Evolutionary conservation across 2,888 invertebrate species (phyloP), one percentile per base, ranked within the genome.

Genomic region (Drosophila nr. fundita): DNA sequence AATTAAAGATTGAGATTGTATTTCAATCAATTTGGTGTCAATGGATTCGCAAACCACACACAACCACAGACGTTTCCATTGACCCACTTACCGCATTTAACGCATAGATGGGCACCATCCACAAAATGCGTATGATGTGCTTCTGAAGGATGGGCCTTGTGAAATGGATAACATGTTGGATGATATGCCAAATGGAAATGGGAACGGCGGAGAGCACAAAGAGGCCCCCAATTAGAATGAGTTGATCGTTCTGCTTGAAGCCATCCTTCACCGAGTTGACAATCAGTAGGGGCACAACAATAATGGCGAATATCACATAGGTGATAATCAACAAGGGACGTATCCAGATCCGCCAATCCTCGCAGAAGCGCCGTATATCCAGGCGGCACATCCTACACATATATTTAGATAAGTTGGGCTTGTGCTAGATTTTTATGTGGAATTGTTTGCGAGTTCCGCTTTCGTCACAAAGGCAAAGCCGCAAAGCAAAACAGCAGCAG

Each of bases 91-190:
- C 97, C 80, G 98, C 98, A 95, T 99, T 98, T 11, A 97, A 93
- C 48, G 98, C 98, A 94, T 99, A 99, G 87, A 99, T 98, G 73
- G 99, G 99, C 62, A 99, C 98, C 99, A 99, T 99, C 98, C 98
- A 98, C 82, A 99, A 92, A 92, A 99, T 97, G 96, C 98, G 96
- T 82, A 99, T 98, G 74, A 99, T 97, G 93, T 98, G 97, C 93
- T 98, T 97, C 91, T 99, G 99, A 81, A 99, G 94, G 82, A 95
- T 96, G 21, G 99, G 98, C 91, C 98, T 97, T 0, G 97, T 98
- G 91, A 98, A 99, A 93, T 98, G 96, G 65, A 98, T 96, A 91
- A 98, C 95, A 93, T 99, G 99, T 92, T 98, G 97, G 53, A 97
- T 96, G 87, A 99, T 99, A 93, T 98, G 98, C 96, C 98, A 99